These are phyloP conservation scores for Spialia ferax DNA, from an alignment of 2,888 invertebrate genomes.

Conservation along the genomic window DNA sequence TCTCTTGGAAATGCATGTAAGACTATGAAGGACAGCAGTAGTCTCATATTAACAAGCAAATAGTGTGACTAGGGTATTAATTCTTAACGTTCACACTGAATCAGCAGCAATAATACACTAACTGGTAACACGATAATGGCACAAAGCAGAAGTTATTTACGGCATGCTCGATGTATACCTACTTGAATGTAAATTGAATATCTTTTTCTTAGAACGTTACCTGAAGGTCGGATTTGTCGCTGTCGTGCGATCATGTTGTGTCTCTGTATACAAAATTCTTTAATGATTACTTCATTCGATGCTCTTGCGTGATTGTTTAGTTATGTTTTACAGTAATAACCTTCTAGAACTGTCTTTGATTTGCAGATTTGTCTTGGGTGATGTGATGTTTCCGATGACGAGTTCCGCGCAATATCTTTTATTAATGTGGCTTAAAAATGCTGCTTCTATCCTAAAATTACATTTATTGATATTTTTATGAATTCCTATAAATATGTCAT, in stretches of 20 bases:
- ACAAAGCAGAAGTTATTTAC: slow-evolving; percentile 34
- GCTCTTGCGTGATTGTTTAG: background rate
- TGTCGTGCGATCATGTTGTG: slow-evolving; percentile 58
- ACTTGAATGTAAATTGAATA: slow-evolving; percentile 31
- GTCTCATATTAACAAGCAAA: slow-evolving; percentile 8
- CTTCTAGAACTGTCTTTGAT: background rate
- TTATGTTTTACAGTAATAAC: background rate
- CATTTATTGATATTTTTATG: too few relatives aligned
- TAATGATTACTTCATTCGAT: slow-evolving; percentile 60
- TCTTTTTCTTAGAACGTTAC: slow-evolving; percentile 51
- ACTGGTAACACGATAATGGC: slow-evolving; percentile 34
- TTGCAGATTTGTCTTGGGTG: background rate
- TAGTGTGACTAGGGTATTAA: slow-evolving; percentile 33
- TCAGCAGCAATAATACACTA: slow-evolving; percentile 23
- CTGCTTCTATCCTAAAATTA: too few relatives aligned
- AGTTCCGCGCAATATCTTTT: background rate
- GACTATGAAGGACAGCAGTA: slow-evolving; percentile 6
- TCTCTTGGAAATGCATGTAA: slow-evolving; percentile 4
- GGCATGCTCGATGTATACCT: slow-evolving; percentile 29
- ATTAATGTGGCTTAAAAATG: too few relatives aligned
- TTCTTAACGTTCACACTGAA: slow-evolving; percentile 22
- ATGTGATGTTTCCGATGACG: background rate
- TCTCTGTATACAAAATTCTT: slow-evolving; percentile 64
- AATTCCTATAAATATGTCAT: too few relatives aligned
- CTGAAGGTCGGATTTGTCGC: slow-evolving; percentile 65